Conservation (phyloP, 2,797 vertebrate species). For the Lindbergichthys nudifrons region DNA sequence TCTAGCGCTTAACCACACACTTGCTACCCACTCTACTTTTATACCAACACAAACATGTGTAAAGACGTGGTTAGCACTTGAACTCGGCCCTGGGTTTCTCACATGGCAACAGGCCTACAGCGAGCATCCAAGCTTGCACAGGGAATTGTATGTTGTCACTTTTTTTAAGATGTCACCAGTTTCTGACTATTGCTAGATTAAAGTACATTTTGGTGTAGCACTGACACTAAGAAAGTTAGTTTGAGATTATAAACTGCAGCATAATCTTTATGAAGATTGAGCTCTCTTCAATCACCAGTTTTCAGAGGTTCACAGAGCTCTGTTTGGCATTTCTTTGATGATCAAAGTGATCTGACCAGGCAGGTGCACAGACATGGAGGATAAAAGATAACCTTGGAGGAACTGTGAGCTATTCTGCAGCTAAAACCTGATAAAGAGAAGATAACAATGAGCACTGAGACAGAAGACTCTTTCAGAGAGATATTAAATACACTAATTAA, state of each 20-base stretch:
- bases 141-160: too few relatives aligned
- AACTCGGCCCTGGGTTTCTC: too few relatives aligned
- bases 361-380: conserved; percentile 3
- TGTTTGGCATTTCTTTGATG: too few relatives aligned
- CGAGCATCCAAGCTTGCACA: too few relatives aligned
- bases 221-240: background rate
- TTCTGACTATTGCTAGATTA: background rate
- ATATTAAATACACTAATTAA: conserved; percentile 17
- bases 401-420: conserved; percentile 16
- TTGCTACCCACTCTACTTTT: too few relatives aligned
- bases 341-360: conserved; percentile 10
- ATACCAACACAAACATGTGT: too few relatives aligned
- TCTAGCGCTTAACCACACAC: too few relatives aligned
- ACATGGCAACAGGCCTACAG: too few relatives aligned
- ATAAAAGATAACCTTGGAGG: conserved; percentile 27
- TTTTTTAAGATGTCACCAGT: background rate
- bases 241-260: background rate
- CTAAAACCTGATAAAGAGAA: conserved; percentile 11
- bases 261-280: background rate
- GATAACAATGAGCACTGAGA: conserved; percentile 9
- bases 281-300: conserved; percentile 6
- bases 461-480: background rate
- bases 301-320: background rate
- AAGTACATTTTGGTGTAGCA: background rate
- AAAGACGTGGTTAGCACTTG: too few relatives aligned